Percentiles rank a stretch among this genome's conserved stretches.
These are phyloP conservation scores for Diorhabda sublineata DNA, from an alignment of 1,140 invertebrate species.

Conservation along the genomic window DNA sequence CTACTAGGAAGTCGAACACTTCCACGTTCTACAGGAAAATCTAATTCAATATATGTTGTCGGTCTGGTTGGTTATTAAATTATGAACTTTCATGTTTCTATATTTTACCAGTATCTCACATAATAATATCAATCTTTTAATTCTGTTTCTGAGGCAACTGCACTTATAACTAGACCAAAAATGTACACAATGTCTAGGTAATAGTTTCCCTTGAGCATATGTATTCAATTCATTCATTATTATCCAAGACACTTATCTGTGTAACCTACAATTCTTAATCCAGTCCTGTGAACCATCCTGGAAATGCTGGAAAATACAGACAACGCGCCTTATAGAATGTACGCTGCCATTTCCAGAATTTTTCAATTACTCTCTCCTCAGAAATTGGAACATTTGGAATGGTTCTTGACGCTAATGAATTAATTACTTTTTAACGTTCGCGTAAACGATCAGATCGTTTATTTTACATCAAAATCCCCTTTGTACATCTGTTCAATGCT, in stretches of 20 bases:
- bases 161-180: background rate
- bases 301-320: background rate
- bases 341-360: background rate
- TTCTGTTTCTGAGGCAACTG: background rate
- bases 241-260: background rate
- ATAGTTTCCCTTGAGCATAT: too few relatives aligned
- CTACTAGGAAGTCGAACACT: too few relatives aligned
- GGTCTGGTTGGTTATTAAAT: too few relatives aligned
- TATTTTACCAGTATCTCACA: too few relatives aligned
- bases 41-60: too few relatives aligned
- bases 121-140: too few relatives aligned
- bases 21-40: too few relatives aligned
- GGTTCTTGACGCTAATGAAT: background rate
- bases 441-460: background rate
- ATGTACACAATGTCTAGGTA: background rate
- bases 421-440: slow-evolving; percentile 3
- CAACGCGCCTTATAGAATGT: background rate
- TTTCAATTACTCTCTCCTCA: slow-evolving; percentile 1
- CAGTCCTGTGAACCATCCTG: background rate
- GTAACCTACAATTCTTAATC: background rate
- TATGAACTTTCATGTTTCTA: too few relatives aligned
- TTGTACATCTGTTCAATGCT: too few relatives aligned
- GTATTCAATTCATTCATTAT: background rate
- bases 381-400: slow-evolving; percentile 1
- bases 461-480: too few relatives aligned